These are phyloP conservation scores for Hymenopus coronatus DNA, from an alignment of 2,888 invertebrate species.

Conservation along the genomic window DNA sequence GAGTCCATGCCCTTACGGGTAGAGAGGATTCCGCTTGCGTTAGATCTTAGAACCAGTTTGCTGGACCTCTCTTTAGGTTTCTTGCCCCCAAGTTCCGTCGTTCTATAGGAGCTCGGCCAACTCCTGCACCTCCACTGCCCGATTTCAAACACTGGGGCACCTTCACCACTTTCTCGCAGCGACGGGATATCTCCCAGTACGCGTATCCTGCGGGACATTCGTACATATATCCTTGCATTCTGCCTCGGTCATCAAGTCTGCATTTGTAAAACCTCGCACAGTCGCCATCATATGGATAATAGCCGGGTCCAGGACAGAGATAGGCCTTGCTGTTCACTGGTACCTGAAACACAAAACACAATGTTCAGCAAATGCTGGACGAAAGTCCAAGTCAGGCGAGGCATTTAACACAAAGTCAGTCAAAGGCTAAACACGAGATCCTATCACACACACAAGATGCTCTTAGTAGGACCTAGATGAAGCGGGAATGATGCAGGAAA, in stretches of 20 bases:
- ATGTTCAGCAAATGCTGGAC: background rate
- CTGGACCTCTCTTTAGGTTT: background rate
- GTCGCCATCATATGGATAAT: conserved; percentile 65
- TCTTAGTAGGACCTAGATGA: too few relatives aligned
- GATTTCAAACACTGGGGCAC: conserved; percentile 32
- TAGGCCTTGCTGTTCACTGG: background rate
- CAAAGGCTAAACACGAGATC: too few relatives aligned
- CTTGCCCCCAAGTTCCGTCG: conserved; percentile 26
- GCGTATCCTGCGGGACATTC: conserved; percentile 74
- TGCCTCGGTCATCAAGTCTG: conserved; percentile 50
- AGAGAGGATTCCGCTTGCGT: background rate
- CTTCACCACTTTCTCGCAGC: conserved; percentile 34
- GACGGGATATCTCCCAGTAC: conserved; percentile 69
- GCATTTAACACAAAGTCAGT: background rate
- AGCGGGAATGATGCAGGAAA: too few relatives aligned
- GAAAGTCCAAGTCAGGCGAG: background rate
- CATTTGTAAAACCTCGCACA: conserved; percentile 74
- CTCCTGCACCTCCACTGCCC: background rate
- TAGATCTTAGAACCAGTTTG: background rate
- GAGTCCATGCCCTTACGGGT: background rate
- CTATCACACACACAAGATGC: too few relatives aligned
- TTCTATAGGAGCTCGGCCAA: conserved; percentile 22
- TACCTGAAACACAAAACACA: background rate
- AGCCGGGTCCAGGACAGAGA: conserved; percentile 65
- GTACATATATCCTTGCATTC: conserved; percentile 66